Evolutionary conservation across 1,140 invertebrate genomes (phyloP), one percentile per base, ranked within the genome.

Genomic region (Habropoda laboriosa): DNA sequence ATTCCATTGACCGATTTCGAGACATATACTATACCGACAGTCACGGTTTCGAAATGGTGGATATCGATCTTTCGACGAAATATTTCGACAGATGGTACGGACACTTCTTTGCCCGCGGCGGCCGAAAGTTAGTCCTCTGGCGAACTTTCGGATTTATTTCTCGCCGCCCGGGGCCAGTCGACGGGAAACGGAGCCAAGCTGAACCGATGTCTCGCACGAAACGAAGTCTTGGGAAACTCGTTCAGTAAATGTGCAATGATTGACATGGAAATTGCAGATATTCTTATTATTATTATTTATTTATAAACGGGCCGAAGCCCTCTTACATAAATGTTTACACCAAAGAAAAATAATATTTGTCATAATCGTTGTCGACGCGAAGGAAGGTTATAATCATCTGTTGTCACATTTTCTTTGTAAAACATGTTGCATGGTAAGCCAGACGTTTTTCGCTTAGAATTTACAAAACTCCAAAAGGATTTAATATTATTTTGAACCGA

Each of bases 1-100:
- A 13, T 4, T 21, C 58, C 32, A 61, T 61, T 24, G 58, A 61
- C 38, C n/a, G 32, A 58, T 8, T 6, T 45, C 10, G 1, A 4
- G 42, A 45, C n/a, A n/a, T n/a, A 12, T 10, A 45, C 1, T 13
- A 12, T 18, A 32, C 57, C 30, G 21, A 35, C 57, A 38, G n/a
- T n/a, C 32, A n/a, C 16, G 35, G 38, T 42, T 40, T 40, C 35
- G 35, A 63, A n/a, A 35, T 13, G 16, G 16, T 27, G 38, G 24
- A 45, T 66, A 66, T 66, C 32, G 24, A 66, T 66, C 47, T 66
- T 45, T 16, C 30, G 42, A n/a, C n/a, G n/a, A n/a, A 45, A 66
- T 47, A 47, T 5, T 47, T 10, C 10, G 38, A 64, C 38, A 64
- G 38, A 64, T 42, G 61, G 61, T 45, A 42, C 38, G 61, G 40